Evolutionary conservation across 2,113 vertebrate species (phyloP).

Genomic region (Dromas ardeola): DNA sequence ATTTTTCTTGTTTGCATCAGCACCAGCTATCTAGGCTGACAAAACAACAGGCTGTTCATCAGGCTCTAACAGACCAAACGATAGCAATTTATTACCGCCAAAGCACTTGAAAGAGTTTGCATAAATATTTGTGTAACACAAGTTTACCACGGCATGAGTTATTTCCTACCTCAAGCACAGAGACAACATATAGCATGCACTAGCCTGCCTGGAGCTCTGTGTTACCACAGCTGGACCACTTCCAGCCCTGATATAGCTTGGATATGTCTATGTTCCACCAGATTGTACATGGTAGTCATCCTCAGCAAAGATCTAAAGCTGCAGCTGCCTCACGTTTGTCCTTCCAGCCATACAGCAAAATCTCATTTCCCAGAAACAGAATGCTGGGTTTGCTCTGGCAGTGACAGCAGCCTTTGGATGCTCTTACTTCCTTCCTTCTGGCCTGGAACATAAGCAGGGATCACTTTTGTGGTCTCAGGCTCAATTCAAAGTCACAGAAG

Average conservation of each 20-base stretch:
- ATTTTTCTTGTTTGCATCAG: neutral
- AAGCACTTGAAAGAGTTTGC: slow-evolving; percentile 1
- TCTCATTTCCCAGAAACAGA: neutral
- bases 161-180: neutral
- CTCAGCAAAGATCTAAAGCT: neutral
- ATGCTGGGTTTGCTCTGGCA: neutral
- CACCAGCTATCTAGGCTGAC: neutral
- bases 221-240: neutral
- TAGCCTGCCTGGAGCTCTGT: neutral
- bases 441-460: neutral
- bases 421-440: neutral
- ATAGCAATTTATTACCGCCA: neutral
- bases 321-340: neutral
- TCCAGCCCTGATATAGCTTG: neutral
- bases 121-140: neutral
- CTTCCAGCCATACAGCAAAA: neutral
- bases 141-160: neutral
- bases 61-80: neutral
- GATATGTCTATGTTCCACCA: neutral
- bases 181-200: neutral
- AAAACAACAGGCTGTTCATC: neutral
- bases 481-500: neutral
- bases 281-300: neutral
- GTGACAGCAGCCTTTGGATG: neutral
- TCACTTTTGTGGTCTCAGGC: neutral